These are phyloP conservation scores for Argyresthia albistria DNA, from an alignment of 2,888 invertebrate species.

Conservation along the genomic window DNA sequence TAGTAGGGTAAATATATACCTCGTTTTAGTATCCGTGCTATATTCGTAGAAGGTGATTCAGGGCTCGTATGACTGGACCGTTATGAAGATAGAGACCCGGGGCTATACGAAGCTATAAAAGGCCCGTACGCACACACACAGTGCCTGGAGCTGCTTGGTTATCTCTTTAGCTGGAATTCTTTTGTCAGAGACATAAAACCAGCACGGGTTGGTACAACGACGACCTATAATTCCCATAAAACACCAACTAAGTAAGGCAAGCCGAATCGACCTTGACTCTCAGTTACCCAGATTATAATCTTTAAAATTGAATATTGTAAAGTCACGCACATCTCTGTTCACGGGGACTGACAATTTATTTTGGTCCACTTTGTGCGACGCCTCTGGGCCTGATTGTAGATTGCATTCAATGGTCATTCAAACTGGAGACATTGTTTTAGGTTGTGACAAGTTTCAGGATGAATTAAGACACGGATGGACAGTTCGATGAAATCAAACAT, in stretches of 20 bases:
- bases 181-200: too few species aligned
- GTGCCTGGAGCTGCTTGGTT: neutral
- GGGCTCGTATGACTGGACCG: constrained; percentile 30
- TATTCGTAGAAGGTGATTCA: constrained; percentile 31
- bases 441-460: too few species aligned
- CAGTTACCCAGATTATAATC: constrained; percentile 25
- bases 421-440: too few species aligned
- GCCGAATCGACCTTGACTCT: constrained; percentile 40
- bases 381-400: neutral
- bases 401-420: too few species aligned
- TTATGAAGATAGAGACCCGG: constrained; percentile 27
- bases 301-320: constrained; percentile 37
- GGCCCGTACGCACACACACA: neutral
- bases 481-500: too few species aligned
- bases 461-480: too few species aligned
- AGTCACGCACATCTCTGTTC: constrained; percentile 32
- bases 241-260: constrained; percentile 16
- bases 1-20: neutral
- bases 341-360: neutral
- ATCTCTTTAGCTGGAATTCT: neutral
- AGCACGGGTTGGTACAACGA: too few species aligned
- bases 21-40: constrained; percentile 9
- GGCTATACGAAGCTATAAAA: constrained; percentile 5
- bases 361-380: constrained; percentile 32
- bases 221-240: neutral